Evolutionary conservation across 1,140 invertebrate species (phyloP), one percentile per base, ranked within the genome.

Genomic region (Phocides pigmalion): DNA sequence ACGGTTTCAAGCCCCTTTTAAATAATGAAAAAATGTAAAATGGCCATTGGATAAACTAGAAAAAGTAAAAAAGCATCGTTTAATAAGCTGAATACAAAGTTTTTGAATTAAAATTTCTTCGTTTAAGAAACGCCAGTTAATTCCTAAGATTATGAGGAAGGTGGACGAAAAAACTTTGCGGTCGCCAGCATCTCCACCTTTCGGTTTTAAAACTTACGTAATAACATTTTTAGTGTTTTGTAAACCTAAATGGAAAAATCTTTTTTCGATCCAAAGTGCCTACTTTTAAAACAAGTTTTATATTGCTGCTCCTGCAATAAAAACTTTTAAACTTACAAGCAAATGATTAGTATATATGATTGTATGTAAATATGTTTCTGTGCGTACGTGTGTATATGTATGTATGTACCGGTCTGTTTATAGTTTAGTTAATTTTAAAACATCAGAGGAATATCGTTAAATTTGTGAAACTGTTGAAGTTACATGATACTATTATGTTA

Each of bases 51-150:
- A 50, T 16, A 50, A 28, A 50, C 47, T 32, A 32, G 8, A 16
- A 50, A 50, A 50, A 2, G 47, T n/a, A 65, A 32, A 74, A 69
- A 62, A 68, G 37, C 56, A 62, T 35, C 51, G 50, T 68, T 70
- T 71, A 75, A 68, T 75, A 77, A 77, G 70, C 68, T 70, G 66
- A 72, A 77, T 74, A 77, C 64, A 72, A 80, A 77, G 74, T 80
- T 77, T 71, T 46, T 62, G 63, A 69, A 71, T 73, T 74, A 77
- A 75, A 80, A 73, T 77, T 77, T 71, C 66, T 73, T 68, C 67
- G 53, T 64, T 71, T 72, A 66, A 77, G 66, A 62, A 72, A 64
- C 39, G 64, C 66, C 53, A 64, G 72, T 71, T 74, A 72, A 68
- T 74, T 75, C 70, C 51, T 63, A 51, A 69, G 75, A 77, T 72